These are phyloP conservation scores for Tinamus major DNA, from an alignment of 2,797 vertebrate species.

Conservation along the genomic window DNA sequence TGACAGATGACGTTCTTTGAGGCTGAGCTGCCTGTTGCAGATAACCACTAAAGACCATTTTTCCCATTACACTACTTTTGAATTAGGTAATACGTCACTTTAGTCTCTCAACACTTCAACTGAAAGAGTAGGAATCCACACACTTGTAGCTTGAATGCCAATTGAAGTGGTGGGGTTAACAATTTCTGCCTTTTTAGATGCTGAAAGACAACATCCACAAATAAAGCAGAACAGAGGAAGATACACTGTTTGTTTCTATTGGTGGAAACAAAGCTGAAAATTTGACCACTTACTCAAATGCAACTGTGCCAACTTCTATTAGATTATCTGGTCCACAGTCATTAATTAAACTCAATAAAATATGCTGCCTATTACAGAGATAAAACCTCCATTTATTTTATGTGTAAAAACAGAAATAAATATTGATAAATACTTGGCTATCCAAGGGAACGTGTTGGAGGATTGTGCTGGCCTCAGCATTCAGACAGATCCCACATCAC, in stretches of 20 bases:
- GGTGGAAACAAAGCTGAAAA: background rate
- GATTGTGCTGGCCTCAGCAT: fast-evolving
- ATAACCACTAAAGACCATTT: background rate
- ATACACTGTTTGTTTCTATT: background rate
- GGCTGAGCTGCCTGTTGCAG: background rate
- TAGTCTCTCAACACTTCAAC: background rate
- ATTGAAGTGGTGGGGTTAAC: background rate
- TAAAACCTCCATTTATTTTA: background rate
- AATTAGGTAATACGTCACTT: background rate
- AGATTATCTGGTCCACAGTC: background rate
- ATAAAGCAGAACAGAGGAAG: background rate
- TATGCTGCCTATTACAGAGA: background rate
- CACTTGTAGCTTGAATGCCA: background rate
- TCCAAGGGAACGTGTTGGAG: background rate
- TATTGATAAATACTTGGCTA: background rate
- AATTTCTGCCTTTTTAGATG: background rate
- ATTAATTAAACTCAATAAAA: background rate
- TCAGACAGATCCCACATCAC: background rate
- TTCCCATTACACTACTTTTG: background rate
- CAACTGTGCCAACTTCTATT: background rate
- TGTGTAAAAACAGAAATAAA: background rate
- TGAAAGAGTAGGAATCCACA: background rate
- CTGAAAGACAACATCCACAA: background rate
- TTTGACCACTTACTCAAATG: background rate
- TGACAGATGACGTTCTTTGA: background rate